Conservation (phyloP, 2,888 invertebrate genomes). For the Hydrotaea cyrtoneurina region DNA sequence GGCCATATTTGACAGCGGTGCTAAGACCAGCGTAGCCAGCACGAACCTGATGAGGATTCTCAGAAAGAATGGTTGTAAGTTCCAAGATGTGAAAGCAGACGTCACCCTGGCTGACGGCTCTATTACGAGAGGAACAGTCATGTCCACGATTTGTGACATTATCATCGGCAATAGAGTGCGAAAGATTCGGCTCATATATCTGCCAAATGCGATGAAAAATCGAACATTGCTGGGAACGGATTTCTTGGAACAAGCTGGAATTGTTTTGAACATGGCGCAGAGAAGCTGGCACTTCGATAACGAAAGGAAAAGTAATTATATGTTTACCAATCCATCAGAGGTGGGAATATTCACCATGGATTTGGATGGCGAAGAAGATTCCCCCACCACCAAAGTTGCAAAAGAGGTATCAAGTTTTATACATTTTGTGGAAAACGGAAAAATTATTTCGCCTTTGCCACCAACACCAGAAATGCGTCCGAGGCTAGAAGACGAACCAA, state of each 20-base stretch:
- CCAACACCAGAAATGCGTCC: not conserved
- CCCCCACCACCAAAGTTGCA: conserved; percentile 30
- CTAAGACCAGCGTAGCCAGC: conserved; percentile 5
- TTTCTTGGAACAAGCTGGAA: conserved; percentile 4
- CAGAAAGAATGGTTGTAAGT: conserved; percentile 39
- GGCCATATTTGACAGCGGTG: conserved; percentile 6
- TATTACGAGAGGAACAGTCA: not conserved
- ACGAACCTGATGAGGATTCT: conserved; percentile 32
- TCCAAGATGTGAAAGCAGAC: conserved; percentile 39
- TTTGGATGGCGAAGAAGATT: conserved; percentile 1
- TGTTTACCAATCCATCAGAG: not conserved
- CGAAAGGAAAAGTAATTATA: conserved; percentile 66
- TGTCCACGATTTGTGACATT: conserved; percentile 29
- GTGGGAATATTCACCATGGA: conserved; percentile 25
- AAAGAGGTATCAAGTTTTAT: conserved; percentile 37
- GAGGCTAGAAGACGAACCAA: not conserved
- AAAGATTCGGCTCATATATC: conserved; percentile 24
- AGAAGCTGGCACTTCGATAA: not conserved
- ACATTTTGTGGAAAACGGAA: conserved; percentile 3
- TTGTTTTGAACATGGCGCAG: conserved; percentile 10
- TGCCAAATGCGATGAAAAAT: conserved; percentile 35
- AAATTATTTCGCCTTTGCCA: conserved; percentile 24
- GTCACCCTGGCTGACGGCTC: conserved; percentile 60
- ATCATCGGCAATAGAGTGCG: not conserved
- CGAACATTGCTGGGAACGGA: conserved; percentile 35